phyloP scores from a whole-genome alignment of 2,797 vertebrate genomes.

The Rousettus madagascariensis region DNA sequence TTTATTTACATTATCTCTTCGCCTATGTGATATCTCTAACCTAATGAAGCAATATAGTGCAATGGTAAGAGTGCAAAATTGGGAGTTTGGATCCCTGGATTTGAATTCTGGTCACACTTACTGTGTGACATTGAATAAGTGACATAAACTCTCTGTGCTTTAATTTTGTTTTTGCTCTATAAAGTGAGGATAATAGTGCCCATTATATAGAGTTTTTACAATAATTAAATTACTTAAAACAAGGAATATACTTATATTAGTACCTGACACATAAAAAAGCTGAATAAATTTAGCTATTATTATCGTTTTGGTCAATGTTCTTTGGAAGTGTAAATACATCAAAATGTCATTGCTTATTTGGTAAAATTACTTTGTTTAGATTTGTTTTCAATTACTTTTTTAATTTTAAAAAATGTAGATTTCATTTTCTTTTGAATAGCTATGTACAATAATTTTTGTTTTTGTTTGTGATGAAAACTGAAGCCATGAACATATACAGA shows the following conservation, averaged over 20 bases:
- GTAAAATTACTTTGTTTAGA: slow-evolving; percentile 8
- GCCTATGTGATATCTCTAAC: neutral
- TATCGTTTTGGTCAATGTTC: neutral
- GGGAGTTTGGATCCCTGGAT: neutral
- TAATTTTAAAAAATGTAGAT: slow-evolving; percentile 7
- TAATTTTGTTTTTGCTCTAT: neutral
- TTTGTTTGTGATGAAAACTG: slow-evolving; percentile 27
- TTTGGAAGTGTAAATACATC: neutral
- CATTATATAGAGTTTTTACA: neutral
- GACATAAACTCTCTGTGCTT: neutral
- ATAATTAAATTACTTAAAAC: slow-evolving; percentile 33
- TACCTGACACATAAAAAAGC: neutral
- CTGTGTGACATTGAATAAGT: neutral
- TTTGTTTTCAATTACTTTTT: slow-evolving; percentile 33
- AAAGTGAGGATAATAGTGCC: neutral
- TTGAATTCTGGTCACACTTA: neutral
- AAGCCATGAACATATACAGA: neutral
- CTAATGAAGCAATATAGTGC: neutral
- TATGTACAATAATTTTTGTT: neutral
- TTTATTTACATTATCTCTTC: neutral
- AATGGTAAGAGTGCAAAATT: neutral
- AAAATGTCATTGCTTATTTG: slow-evolving; percentile 7
- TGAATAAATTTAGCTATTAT: neutral
- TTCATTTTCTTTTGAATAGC: slow-evolving; percentile 5
- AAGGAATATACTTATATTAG: neutral